Evolutionary conservation across 2,888 invertebrate species (phyloP), one percentile per base, ranked within the genome.

Genomic region (Gibbula magus): DNA sequence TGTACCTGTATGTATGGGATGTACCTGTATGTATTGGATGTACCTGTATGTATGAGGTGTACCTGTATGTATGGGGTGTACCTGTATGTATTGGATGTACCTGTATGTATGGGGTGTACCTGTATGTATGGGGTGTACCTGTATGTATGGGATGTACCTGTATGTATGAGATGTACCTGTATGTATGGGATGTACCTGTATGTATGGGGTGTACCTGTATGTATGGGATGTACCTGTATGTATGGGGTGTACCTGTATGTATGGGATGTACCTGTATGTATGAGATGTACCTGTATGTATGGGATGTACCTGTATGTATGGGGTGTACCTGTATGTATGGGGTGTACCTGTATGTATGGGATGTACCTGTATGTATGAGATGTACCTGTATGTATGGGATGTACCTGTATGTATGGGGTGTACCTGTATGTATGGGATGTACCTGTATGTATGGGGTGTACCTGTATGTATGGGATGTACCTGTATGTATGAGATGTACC

Each of bases 321-420:
- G 35, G 35, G 7, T 35, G 35, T 93, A 95, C 96, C 96, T 61
- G 96, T 96, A 86, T 97, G n/a, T n/a, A n/a, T n/a, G n/a, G n/a
- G n/a, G n/a, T n/a, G n/a, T n/a, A n/a, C n/a, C n/a, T n/a, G n/a
- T n/a, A n/a, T n/a, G 97, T 90, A 98, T 97, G 0, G 98, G 97
- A 93, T 98, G 96, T 93, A 35, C 7, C 35, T 5, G 3, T 35
- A 7, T 35, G 35, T 5, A 35, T 35, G 35, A 7, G 35, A 35
- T 35, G 35, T 93, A 95, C 96, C 96, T 61, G 96, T 96, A 86
- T 97, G n/a, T n/a, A n/a, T n/a, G n/a, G n/a, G n/a, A n/a, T n/a
- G n/a, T n/a, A n/a, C n/a, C n/a, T n/a, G n/a, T n/a, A n/a, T n/a
- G 97, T 90, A 98, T 97, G 0, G 98, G 97, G 93, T 98, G 96